Evolutionary conservation across 2,888 invertebrate genomes (phyloP).

Genomic region (Tribolium freemani): DNA sequence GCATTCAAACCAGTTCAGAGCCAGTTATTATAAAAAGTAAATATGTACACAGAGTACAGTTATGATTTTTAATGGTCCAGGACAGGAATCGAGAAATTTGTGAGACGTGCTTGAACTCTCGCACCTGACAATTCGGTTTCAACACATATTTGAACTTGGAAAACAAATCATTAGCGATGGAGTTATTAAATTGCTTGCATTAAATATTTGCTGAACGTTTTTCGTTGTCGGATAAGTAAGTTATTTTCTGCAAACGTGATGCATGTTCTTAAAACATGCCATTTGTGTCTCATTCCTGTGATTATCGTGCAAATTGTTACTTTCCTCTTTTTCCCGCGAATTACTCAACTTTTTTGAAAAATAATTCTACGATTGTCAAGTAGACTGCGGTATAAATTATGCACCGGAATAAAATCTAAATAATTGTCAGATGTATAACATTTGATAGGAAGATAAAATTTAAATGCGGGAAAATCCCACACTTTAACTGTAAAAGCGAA

Average conservation of each 20-base stretch:
- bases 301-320: neutral
- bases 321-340: neutral
- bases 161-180: neutral
- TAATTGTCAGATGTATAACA: conserved; percentile 6
- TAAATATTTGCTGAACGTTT: conserved; percentile 8
- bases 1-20: conserved; percentile 7
- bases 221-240: neutral
- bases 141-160: neutral
- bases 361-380: conserved; percentile 5
- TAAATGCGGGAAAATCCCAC: conserved; percentile 18
- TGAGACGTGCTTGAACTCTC: neutral
- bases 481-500: conserved; percentile 12
- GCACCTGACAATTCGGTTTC: conserved; percentile 1
- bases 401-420: neutral
- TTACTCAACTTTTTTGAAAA: neutral
- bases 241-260: neutral
- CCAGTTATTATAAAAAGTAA: conserved; percentile 3
- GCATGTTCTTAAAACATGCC: neutral
- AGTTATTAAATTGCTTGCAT: neutral
- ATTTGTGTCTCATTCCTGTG: neutral
- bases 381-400: neutral
- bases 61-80: conserved; percentile 2
- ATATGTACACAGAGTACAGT: conserved; percentile 22
- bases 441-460: conserved; percentile 8
- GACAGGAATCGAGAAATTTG: conserved; percentile 5